Evolutionary conservation across 2,113 vertebrate species (phyloP), one percentile per base, ranked within the genome.

Genomic region (Gobio gobio): DNA sequence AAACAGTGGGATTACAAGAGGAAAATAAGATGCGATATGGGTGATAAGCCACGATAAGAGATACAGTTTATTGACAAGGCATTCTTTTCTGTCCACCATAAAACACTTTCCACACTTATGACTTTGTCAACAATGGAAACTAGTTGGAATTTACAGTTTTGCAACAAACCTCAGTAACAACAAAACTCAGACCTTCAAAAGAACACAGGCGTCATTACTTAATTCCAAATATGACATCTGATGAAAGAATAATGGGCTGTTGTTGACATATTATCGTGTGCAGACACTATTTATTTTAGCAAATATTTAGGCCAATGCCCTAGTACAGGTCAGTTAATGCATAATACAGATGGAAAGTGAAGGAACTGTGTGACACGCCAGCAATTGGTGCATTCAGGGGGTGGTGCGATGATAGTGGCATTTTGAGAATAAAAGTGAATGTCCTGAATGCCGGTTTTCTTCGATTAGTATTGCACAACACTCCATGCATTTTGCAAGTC

Each of bases 401-500:
- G 79, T 22, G 64, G 84, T 83, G 61, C 4, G 4, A 4, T 36
- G 33, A 40, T 54, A 9, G 12, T 59, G 14, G 5, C 1, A n/a
- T 61, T 56, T 73, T 3, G 40, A 24, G 33, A 59, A n/a, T 66
- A 66, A 83, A 83, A 72, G 66, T 82, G 61, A 83, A 83, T 58
- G 73, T 58, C 81, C 59, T 59, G 24, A 18, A 45, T 26, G 49
- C 29, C n/a, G 36, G 74, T 49, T 64, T 78, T 75, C 36, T 45
- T 58, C 22, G 7, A 33, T 18, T 14, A 14, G 22, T 36, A 29
- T 86, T 88, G 51, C 70, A 51, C 13, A 88, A 88, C 18, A 3
- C 47, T 40, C 22, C 26, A 54, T 68, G 54, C 13, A 79, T 79
- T 88, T 24, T 83, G 87, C 84, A 88, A 86, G 75, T 83, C 84